Conservation (phyloP, 2,113 vertebrate species). For the Solea senegalensis region DNA sequence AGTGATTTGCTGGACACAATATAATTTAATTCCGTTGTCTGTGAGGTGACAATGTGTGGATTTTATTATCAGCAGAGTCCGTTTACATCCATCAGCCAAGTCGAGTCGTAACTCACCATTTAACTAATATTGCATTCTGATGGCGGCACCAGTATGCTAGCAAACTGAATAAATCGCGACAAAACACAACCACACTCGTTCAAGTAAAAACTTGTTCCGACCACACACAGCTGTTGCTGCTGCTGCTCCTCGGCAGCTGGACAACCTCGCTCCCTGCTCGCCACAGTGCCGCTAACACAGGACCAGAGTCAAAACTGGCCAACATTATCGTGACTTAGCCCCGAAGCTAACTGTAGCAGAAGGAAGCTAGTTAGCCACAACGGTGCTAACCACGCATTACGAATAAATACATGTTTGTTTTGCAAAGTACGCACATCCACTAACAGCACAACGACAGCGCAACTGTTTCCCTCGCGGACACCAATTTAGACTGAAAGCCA, state of each 20-base stretch:
- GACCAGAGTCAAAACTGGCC: conserved; percentile 43
- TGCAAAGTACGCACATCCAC: not conserved
- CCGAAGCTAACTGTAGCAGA: conserved; percentile 59
- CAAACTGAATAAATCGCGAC: not conserved
- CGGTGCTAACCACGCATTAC: conserved; percentile 52
- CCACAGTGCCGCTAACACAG: not conserved
- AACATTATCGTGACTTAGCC: conserved; percentile 57
- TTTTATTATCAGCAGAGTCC: not conserved
- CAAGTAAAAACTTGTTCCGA: not conserved
- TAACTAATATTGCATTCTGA: not conserved
- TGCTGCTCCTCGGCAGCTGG: not conserved
- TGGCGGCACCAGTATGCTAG: not conserved
- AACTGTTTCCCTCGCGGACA: conserved; percentile 31
- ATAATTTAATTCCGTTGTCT: not conserved
- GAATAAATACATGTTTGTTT: conserved; percentile 6
- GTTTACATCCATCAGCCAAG: not conserved
- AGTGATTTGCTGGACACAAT: not conserved
- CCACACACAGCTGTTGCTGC: no score
- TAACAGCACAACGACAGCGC: fast-evolving
- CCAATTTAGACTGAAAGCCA: conserved; percentile 77
- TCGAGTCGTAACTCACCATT: not conserved
- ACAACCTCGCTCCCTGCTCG: not conserved
- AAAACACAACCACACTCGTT: not conserved
- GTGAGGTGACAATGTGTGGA: no score
- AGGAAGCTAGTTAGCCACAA: conserved; percentile 67